Evolutionary conservation across 92 coral and sea anemone species (phyloP), one percentile per base, ranked within the genome.

Genomic region (Pocillopora meandrina): DNA sequence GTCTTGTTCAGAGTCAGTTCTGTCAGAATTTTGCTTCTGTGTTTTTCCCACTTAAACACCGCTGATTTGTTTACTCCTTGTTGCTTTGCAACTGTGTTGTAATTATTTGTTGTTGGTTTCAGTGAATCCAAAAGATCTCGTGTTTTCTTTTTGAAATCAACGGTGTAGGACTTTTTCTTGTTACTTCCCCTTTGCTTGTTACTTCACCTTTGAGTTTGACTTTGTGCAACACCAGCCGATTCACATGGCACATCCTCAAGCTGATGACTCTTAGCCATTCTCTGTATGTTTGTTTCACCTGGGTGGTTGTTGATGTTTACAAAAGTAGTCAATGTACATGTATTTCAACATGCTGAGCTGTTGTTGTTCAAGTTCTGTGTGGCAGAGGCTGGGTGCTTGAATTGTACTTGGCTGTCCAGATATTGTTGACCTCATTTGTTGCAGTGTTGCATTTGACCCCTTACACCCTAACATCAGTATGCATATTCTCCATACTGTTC

Each of bases 1-100:
- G 33, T 8, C 81, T 82, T 90, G 59, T 86, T 90, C 74, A 10
- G 66, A 14, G 36, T 21, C 56, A 16, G 17, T 74, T 74, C 78
- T 23, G 77, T 85, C 65, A 56, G 49, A 55, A 90, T 80, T 35
- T 90, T 84, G 78, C 72, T 26, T 90, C 93, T 62, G 35, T 87
- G 71, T 57, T 90, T 92, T 82, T 90, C 83, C 95, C 91, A 92
- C 67, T 92, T 92, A 10, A 89, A 80, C 31, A 92, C 90, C 19
- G 90, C 84, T 10, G 87, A 90, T 82, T 80, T 89, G 83, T 84
- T 89, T 17, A 92, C 85, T 73, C 95, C 82, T 84, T 77, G 58
- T 72, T 89, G 67, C 67, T 88, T 76, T 82, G 95, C 90, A 60
- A 89, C 91, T 56, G 60, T 56, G 60, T 56, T 36, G 72, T 91